Percentiles rank a stretch among this genome's conserved stretches.
Conservation (phyloP, 1,140 invertebrate species). For the Philaenus spumarius region DNA sequence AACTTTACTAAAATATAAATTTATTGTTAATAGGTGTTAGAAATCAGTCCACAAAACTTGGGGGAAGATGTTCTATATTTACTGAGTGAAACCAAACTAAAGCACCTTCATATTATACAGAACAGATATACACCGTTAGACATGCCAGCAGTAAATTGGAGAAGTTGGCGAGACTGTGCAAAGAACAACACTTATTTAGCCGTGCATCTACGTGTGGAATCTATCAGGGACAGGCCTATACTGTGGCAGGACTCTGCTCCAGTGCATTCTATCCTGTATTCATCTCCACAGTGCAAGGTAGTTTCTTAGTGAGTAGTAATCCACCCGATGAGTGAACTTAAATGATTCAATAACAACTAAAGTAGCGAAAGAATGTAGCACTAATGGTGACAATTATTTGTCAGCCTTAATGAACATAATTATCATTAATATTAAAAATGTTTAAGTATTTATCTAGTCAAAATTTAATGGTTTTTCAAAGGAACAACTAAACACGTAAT, state of each 20-base stretch:
- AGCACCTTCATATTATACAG: conserved; percentile 70
- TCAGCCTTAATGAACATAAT: too few species aligned
- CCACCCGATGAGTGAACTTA: too few species aligned
- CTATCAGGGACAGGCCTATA: conserved; percentile 34
- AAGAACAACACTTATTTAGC: conserved; percentile 34
- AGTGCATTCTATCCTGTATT: conserved; percentile 44
- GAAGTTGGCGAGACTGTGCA: conserved; percentile 38
- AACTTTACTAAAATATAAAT: too few species aligned
- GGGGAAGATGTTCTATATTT: conserved; percentile 66
- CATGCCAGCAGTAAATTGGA: background rate
- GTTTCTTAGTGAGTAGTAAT: too few species aligned
- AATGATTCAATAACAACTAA: too few species aligned
- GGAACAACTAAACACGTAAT: too few species aligned
- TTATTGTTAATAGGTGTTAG: conserved; percentile 55
- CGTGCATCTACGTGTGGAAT: conserved; percentile 39
- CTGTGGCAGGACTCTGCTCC: conserved; percentile 47
- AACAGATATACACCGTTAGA: conserved; percentile 56
- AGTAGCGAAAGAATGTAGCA: too few species aligned
- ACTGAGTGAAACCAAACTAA: conserved; percentile 55
- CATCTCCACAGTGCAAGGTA: conserved; percentile 42
- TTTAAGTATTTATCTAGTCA: too few species aligned
- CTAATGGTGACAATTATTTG: too few species aligned
- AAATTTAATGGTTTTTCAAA: too few species aligned
- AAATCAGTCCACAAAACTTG: conserved; percentile 75
- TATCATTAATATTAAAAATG: too few species aligned